phyloP scores from a whole-genome alignment of 35 echinoderm and acorn worm species.

The Anneissia japonica region DNA sequence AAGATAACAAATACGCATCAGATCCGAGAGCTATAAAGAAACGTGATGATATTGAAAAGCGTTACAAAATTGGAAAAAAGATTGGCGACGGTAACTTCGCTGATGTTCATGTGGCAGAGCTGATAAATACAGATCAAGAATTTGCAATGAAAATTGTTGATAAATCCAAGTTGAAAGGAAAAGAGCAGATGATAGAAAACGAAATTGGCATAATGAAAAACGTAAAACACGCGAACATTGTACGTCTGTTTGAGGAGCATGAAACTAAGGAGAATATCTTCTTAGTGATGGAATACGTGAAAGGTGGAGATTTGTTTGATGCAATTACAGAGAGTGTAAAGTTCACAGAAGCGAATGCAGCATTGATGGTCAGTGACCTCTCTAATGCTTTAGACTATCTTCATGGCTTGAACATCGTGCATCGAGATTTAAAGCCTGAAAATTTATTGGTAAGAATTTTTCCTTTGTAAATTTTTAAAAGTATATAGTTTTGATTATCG shows the following conservation, averaged over 20 bases:
- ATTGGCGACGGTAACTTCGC: slow-evolving; percentile 98
- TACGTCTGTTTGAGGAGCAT: slow-evolving; percentile 81
- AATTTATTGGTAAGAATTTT: slow-evolving; percentile 77
- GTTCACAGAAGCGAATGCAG: slow-evolving; percentile 91
- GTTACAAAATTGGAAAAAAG: slow-evolving; percentile 73
- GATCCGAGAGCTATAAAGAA: slow-evolving; percentile 41
- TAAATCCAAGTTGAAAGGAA: slow-evolving; percentile 78
- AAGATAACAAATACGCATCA: not conserved
- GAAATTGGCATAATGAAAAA: slow-evolving; percentile 94
- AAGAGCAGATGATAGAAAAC: slow-evolving; percentile 97
- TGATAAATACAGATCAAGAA: slow-evolving; percentile 53
- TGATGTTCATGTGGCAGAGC: slow-evolving; percentile 62
- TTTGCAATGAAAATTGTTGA: slow-evolving; percentile 95
- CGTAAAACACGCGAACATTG: slow-evolving; percentile 89
- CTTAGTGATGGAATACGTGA: slow-evolving; percentile 90
- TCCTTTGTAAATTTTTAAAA: too few relatives aligned
- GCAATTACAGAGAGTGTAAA: slow-evolving; percentile 98
- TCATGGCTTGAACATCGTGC: slow-evolving; percentile 78
- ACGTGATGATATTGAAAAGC: slow-evolving; percentile 61
- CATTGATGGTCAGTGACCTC: slow-evolving; percentile 82
- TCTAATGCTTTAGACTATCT: slow-evolving; percentile 72
- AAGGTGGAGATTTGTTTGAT: slow-evolving; percentile 92
- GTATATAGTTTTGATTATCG: too few relatives aligned
- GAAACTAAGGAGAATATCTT: slow-evolving; percentile 87
- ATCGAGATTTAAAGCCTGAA: slow-evolving; percentile 93